Evolutionary conservation across 1,140 invertebrate genomes (phyloP), one percentile per base, ranked within the genome.

Genomic region (Drosophila bocki): DNA sequence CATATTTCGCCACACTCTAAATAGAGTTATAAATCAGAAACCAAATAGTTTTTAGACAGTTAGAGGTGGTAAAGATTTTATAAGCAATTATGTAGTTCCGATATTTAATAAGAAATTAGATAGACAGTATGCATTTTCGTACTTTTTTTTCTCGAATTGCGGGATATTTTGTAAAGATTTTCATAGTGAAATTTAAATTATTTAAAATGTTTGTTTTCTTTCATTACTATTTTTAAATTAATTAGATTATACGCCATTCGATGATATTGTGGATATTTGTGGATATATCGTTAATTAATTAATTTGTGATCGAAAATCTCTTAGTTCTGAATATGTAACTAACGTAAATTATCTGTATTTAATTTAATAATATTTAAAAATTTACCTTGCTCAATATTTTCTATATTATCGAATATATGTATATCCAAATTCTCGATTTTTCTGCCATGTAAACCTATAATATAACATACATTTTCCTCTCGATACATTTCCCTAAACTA

Each of bases 21-120:
- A 32, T 59, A 2, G 37, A 56, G 22, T 41, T 35, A 71, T 72
- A 71, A 58, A 71, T 71, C 67, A 71, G n/a, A 71, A 42, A 45
- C n/a, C 39, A 13, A 37, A 57, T 48, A 71, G 65, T 57, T 70
- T 26, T 26, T 33, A 8, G 63, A 13, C 17, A 37, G 22, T 22
- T 54, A 15, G 51, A 15, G 51, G 22, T 54, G 17, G 13, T 1
- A 54, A 13, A 15, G 22, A 13, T 9, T 13, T 9, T n/a, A 47
- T 50, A n/a, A 0, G 0, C 4, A 29, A 29, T 8, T 29, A 5
- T 1, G n/a, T 0, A 9, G 22, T n/a, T 0, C 3, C 0, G 7
- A 17, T 51, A 12, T 51, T 19, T 35, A 15, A 3, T 22, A 7
- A 0, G 3, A 37, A 15, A 15, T 15, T 37, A 26, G 0, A 26